Percentiles rank a stretch among this genome's conserved stretches.
phyloP scores from a whole-genome alignment of 2,113 vertebrate species.

The Rhegmatorhina hoffmannsi region DNA sequence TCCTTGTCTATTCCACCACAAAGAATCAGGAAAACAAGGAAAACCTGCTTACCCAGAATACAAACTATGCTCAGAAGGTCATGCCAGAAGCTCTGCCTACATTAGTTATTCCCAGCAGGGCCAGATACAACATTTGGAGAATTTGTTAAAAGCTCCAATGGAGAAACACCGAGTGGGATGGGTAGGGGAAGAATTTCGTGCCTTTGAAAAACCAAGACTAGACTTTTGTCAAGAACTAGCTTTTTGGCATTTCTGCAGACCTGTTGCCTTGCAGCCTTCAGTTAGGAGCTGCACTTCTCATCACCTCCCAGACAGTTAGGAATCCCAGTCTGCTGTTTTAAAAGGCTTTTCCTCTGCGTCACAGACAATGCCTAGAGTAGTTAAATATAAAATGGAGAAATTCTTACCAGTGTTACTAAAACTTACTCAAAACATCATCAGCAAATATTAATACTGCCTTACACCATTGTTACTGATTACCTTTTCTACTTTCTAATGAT shows the following conservation, averaged over 20 bases:
- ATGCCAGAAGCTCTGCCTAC: background rate
- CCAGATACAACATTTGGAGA: background rate
- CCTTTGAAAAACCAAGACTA: background rate
- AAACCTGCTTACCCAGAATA: background rate
- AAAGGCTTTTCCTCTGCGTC: background rate
- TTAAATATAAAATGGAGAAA: background rate
- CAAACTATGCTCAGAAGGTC: background rate
- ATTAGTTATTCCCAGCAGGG: background rate
- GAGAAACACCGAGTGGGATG: background rate
- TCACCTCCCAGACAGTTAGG: background rate
- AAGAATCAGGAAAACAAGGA: background rate
- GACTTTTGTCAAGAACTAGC: background rate
- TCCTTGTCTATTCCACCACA: background rate
- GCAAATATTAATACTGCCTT: background rate
- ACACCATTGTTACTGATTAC: background rate
- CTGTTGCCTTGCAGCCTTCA: background rate
- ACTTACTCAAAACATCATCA: background rate
- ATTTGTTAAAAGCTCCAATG: background rate
- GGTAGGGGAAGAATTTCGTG: background rate
- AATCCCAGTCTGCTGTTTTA: background rate
- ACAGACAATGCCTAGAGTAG: background rate
- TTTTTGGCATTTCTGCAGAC: background rate
- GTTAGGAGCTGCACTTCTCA: background rate
- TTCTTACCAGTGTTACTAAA: background rate
- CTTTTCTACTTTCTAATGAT: background rate